Percentiles rank a stretch among this genome's conserved stretches.
These are phyloP conservation scores for Prietella phreatophila DNA, from an alignment of 2,113 vertebrate genomes.

Conservation along the genomic window DNA sequence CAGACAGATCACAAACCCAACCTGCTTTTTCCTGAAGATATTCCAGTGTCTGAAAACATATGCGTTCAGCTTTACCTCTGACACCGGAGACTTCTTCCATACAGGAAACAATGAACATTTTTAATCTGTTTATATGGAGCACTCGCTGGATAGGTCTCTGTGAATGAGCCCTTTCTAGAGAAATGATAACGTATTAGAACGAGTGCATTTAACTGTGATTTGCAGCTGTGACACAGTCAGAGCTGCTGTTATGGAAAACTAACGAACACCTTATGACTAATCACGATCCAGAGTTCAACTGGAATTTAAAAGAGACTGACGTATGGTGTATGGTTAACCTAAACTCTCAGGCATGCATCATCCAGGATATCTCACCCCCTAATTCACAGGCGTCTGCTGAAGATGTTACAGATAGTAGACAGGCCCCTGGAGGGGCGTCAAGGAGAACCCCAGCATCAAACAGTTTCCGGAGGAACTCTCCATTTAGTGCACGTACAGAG, in stretches of 20 bases:
- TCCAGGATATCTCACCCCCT: slow-evolving; percentile 45
- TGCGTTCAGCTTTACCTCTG: not conserved
- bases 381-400: slow-evolving; percentile 62
- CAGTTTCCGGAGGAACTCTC: slow-evolving; percentile 44
- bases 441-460: slow-evolving; percentile 57
- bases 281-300: not conserved
- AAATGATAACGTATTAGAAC: not conserved
- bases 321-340: slow-evolving; percentile 32
- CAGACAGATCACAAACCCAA: not conserved
- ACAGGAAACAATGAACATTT: not conserved
- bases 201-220: not conserved
- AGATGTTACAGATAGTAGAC: slow-evolving; percentile 58
- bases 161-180: not conserved
- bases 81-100: not conserved
- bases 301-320: not conserved
- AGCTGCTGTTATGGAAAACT: not conserved
- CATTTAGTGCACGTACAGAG: slow-evolving; percentile 16
- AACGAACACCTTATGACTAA: not conserved
- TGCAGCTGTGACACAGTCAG: no score
- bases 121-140: not conserved
- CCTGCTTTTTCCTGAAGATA: not conserved
- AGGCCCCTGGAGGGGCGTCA: slow-evolving; percentile 50
- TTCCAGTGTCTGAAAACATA: not conserved
- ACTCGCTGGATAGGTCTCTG: not conserved
- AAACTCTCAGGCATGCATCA: slow-evolving; percentile 42